Percentiles rank a stretch among this genome's conserved stretches.
These are phyloP conservation scores for Margaritifera margaritifera DNA, from an alignment of 2,888 invertebrate species.

Conservation along the genomic window DNA sequence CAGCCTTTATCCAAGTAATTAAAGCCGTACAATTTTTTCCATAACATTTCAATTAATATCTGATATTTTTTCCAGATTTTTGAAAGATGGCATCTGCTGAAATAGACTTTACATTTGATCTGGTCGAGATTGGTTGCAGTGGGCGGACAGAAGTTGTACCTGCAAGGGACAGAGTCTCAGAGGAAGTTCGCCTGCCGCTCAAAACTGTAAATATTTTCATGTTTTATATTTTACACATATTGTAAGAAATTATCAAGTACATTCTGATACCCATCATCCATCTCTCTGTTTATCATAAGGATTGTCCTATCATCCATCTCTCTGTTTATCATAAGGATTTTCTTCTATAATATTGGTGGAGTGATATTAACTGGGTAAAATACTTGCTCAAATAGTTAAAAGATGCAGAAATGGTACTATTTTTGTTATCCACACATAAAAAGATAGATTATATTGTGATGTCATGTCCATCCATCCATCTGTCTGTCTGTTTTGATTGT, in stretches of 20 bases:
- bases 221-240: conserved; percentile 4
- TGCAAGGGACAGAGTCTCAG: conserved; percentile 14
- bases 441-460: too few species aligned
- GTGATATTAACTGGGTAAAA: too few species aligned
- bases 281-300: neutral
- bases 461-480: too few species aligned
- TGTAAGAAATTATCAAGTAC: neutral
- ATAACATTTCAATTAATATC: too few species aligned
- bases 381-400: too few species aligned
- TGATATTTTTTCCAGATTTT: too few species aligned
- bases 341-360: too few species aligned
- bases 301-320: neutral
- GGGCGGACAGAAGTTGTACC: conserved; percentile 44
- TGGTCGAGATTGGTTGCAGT: conserved; percentile 50
- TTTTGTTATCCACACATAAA: too few species aligned
- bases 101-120: conserved; percentile 27
- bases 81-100: neutral
- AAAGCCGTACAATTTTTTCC: too few species aligned
- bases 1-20: too few species aligned
- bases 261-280: neutral
- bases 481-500: too few species aligned
- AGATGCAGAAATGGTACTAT: too few species aligned
- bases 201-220: conserved; percentile 36
- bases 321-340: neutral
- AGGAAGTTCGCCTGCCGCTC: conserved; percentile 29